These are phyloP conservation scores for Creontiades dilutus DNA, from an alignment of 2,888 invertebrate species.

Conservation along the genomic window DNA sequence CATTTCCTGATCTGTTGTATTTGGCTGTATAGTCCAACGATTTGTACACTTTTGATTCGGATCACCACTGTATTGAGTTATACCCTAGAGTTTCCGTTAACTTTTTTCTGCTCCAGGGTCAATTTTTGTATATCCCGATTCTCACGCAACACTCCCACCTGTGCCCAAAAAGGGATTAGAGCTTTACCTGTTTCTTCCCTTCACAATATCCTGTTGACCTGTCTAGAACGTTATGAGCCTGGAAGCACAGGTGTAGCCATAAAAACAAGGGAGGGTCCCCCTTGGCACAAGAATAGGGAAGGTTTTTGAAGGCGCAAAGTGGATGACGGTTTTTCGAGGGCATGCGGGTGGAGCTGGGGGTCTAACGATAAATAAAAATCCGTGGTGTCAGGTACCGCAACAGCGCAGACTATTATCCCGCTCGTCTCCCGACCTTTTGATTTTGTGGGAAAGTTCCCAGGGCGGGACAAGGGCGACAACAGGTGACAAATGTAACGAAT, in stretches of 20 bases:
- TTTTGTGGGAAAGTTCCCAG: constrained; percentile 59
- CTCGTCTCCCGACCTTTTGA: constrained; percentile 36
- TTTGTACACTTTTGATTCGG: neutral
- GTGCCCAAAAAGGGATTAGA: constrained; percentile 18
- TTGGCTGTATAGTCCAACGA: neutral
- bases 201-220: constrained; percentile 50
- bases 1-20: too few relatives aligned
- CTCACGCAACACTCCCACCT: constrained; percentile 26
- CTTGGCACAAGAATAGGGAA: constrained; percentile 17
- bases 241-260: constrained; percentile 28
- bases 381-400: constrained; percentile 50
- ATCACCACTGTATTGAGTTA: neutral
- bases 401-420: constrained; percentile 8
- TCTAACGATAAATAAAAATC: constrained; percentile 20
- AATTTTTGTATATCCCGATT: constrained; percentile 1
- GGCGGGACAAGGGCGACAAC: constrained; percentile 44
- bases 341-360: constrained; percentile 29
- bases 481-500: constrained; percentile 49
- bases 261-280: constrained; percentile 40
- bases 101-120: neutral
- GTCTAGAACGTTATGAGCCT: constrained; percentile 32
- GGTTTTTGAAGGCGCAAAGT: constrained; percentile 35
- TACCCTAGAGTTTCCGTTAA: neutral
- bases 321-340: constrained; percentile 47
- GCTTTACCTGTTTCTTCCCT: constrained; percentile 23